Conservation (phyloP, 2,113 vertebrate genomes). For the Xenus cinereus region DNA sequence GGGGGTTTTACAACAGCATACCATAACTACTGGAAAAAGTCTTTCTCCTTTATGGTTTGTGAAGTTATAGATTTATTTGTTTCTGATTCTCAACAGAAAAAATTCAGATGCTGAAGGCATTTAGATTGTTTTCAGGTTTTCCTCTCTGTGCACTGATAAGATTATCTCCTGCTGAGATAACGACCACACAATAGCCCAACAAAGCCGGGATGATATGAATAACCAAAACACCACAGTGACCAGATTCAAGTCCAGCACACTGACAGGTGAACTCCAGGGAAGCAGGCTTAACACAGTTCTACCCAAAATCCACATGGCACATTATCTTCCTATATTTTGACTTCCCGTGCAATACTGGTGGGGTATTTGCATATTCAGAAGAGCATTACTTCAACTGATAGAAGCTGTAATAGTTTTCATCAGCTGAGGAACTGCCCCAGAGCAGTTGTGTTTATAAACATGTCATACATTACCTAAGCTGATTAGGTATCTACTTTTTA, state of each 20-base stretch:
- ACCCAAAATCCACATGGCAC: background rate
- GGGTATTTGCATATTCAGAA: background rate
- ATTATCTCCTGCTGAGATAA: background rate
- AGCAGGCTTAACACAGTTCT: background rate
- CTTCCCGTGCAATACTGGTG: background rate
- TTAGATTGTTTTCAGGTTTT: background rate
- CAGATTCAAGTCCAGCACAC: background rate
- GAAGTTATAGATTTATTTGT: background rate
- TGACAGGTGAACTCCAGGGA: background rate
- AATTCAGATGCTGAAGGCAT: background rate
- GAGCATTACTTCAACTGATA: background rate
- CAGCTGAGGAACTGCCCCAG: background rate
- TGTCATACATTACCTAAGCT: background rate
- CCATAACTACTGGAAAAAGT: background rate
- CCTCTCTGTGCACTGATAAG: background rate
- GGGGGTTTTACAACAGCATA: background rate
- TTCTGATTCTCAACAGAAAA: background rate
- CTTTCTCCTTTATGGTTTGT: background rate
- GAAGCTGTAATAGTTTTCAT: background rate
- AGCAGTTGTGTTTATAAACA: background rate
- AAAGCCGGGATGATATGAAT: background rate
- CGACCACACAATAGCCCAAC: background rate
- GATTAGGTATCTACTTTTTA: background rate
- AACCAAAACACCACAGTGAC: background rate
- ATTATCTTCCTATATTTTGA: background rate